These are phyloP conservation scores for Bucorvus abyssinicus DNA, from an alignment of 2,797 vertebrate species.

Conservation along the genomic window DNA sequence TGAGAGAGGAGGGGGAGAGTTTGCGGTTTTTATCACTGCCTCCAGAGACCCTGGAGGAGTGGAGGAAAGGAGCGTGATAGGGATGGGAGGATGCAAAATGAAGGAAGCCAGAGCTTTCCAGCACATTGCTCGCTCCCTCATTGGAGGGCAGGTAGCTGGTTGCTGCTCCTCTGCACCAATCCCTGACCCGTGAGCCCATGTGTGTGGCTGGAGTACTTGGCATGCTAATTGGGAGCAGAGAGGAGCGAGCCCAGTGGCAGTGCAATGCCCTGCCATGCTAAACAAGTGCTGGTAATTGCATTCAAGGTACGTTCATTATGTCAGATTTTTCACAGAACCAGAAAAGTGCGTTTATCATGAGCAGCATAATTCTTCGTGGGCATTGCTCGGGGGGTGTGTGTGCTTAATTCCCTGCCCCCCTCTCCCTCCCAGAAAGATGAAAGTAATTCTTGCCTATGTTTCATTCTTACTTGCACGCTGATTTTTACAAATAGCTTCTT, in stretches of 20 bases:
- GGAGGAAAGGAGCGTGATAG: constrained; percentile 67
- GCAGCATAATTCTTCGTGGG: constrained; percentile 35
- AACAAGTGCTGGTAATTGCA: constrained; percentile 72
- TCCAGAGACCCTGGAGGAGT: constrained; percentile 64
- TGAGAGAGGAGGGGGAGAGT: constrained; percentile 69
- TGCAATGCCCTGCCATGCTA: constrained; percentile 70
- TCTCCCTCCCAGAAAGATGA: constrained; percentile 22
- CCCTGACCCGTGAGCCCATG: constrained; percentile 71
- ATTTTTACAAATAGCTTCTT: constrained; percentile 49
- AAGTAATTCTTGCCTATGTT: constrained; percentile 43
- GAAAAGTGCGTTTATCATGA: constrained; percentile 67
- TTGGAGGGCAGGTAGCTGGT: constrained; percentile 67
- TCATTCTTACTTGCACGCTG: constrained; percentile 5
- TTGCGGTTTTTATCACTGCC: constrained; percentile 65
- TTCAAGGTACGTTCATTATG: constrained; percentile 73
- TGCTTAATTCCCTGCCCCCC: constrained; percentile 19
- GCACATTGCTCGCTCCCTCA: constrained; percentile 40
- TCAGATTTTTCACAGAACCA: constrained; percentile 73
- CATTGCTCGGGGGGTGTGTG: not conserved
- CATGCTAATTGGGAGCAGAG: constrained; percentile 81
- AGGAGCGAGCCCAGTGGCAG: constrained; percentile 72
- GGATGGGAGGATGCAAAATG: constrained; percentile 65
- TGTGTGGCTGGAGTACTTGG: constrained; percentile 77
- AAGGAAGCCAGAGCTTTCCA: constrained; percentile 62
- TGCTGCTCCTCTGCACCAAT: constrained; percentile 67